These are phyloP conservation scores for Diadumene lineata DNA, from an alignment of 92 coral and sea anemone genomes.

Conservation along the genomic window DNA sequence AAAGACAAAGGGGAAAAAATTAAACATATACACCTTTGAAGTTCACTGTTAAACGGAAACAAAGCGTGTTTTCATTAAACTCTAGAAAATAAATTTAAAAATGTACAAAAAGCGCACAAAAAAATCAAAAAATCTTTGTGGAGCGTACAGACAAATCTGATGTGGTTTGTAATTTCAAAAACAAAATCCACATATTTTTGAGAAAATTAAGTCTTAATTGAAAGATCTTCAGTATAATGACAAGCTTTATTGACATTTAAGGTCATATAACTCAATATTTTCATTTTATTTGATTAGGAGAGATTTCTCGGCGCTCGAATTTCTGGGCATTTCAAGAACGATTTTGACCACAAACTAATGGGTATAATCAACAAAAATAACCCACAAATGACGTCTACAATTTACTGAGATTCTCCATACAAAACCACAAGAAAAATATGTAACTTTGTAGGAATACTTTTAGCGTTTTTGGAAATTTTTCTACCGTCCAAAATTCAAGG, in stretches of 20 bases:
- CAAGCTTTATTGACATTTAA: neutral
- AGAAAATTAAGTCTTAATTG: neutral
- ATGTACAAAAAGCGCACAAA: neutral
- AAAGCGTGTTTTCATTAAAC: neutral
- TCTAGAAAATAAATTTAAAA: neutral
- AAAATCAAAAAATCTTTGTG: neutral
- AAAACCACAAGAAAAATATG: neutral
- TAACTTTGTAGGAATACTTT: neutral
- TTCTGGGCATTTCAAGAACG: too few species aligned
- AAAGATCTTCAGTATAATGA: neutral
- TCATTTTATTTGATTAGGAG: neutral
- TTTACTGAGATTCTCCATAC: neutral
- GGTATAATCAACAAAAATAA: neutral
- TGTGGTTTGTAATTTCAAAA: neutral
- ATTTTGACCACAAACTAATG: conserved; percentile 1
- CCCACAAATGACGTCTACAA: neutral
- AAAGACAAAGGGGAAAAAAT: too few species aligned
- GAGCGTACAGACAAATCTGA: neutral
- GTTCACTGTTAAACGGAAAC: neutral
- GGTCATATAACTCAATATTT: conserved; percentile 1
- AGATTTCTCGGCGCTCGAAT: neutral
- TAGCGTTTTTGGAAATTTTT: neutral
- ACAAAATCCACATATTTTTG: neutral
- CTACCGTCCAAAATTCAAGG: too few species aligned
- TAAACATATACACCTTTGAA: neutral